Base-by-base conservation (phyloP, 2,888 invertebrate genomes). In the Girardia tigrina region DNA sequence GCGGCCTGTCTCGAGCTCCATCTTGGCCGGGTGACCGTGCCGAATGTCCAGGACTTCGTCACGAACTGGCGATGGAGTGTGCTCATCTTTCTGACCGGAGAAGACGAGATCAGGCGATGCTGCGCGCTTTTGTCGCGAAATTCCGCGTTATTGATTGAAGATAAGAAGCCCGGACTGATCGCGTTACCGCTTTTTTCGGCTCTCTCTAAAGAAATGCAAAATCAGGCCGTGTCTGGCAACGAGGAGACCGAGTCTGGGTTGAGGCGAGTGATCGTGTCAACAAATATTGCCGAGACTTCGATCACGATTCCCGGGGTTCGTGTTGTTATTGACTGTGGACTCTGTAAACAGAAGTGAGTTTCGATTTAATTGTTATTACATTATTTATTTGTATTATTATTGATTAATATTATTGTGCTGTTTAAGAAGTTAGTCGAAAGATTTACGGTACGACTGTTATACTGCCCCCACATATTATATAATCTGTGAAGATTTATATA, bases 21-120 rank as follows among this genome's bases (percentile, higher is more conserved):
- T 70, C n/a, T 16, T 56, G 56, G 56, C 2, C 4, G 23, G 23
- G 23, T 56, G 6, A 4, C n/a, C 4, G n/a, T 23, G 4, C 20
- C 6, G 23, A 16, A 20, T 56, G n/a, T 56, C 56, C n/a, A 4
- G 23, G 56, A 56, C 23, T 56, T 56, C n/a, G 4, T 16, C 2
- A 2, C 56, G 4, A 56, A 56, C 23, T 20, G 2, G 23, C 4
- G n/a, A 2, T 20, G 20, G 4, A 42, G 73, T 73, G 26, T 73
- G 20, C 16, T 73, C 4, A 42, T 73, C 4, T 73, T 73, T 20
- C 73, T 73, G 4, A 73, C 73, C 4, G 73, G 73, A 6, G 36
- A 73, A 20, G 73, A 73, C n/a, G 73, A 73, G 26, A 73, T 73
- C 20, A 16, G 4, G n/a, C 71, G 20, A 29, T 73, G 42, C 69